Percentiles rank a stretch among this genome's conserved stretches.
Evolutionary conservation across 2,888 invertebrate species (phyloP).

Genomic region (Ommatoiulus sabulosus): DNA sequence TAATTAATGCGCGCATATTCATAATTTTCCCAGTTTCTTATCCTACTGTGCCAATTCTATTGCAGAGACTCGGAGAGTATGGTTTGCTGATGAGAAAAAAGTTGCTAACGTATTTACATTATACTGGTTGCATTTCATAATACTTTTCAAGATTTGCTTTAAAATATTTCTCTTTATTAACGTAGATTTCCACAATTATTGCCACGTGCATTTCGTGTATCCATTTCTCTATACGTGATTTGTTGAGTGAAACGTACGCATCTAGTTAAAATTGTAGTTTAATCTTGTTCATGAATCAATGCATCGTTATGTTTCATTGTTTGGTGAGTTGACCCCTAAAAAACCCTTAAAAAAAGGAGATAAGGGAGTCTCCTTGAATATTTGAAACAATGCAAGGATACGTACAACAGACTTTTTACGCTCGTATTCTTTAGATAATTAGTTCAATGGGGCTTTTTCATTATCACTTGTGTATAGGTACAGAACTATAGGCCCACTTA

Average conservation of each 20-base stretch:
- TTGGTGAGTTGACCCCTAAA: constrained; percentile 36
- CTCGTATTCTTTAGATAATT: constrained; percentile 17
- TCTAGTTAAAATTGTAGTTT: constrained; percentile 4
- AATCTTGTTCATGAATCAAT: constrained; percentile 36
- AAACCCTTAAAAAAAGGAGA: neutral
- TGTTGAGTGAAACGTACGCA: neutral
- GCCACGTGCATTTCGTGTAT: neutral
- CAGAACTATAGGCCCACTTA: constrained; percentile 22
- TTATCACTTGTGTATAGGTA: neutral
- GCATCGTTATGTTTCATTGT: constrained; percentile 36
- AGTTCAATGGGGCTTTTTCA: constrained; percentile 2
- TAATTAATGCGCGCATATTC: constrained; percentile 1
- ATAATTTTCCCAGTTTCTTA: constrained; percentile 1
- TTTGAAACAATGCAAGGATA: constrained; percentile 40
- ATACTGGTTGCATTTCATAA: neutral
- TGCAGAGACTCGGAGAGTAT: neutral
- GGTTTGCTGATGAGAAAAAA: neutral
- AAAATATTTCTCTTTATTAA: neutral
- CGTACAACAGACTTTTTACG: neutral
- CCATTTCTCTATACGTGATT: neutral
- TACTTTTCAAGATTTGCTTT: neutral
- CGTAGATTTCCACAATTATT: neutral
- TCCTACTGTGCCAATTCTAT: neutral
- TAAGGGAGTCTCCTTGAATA: constrained; percentile 8
- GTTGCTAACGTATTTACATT: neutral